Conservation (phyloP, 1,140 invertebrate genomes). For the Plodia interpunctella region DNA sequence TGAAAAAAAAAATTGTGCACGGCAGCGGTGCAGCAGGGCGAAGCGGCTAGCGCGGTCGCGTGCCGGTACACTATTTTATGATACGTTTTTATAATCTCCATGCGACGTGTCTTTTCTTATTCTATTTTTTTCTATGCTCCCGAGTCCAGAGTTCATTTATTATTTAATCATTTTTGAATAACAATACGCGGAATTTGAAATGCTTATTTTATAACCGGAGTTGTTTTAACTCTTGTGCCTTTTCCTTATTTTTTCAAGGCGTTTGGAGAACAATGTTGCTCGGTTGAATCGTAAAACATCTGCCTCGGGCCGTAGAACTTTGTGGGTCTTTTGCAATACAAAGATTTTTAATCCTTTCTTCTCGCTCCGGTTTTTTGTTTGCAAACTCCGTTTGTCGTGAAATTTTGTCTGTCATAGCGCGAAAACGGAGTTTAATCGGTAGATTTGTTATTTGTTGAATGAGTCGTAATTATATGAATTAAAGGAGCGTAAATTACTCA, state of each 20-base stretch:
- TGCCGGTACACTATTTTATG: conserved; percentile 45
- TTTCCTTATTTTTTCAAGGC: conserved; percentile 2
- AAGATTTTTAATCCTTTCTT: conserved; percentile 10
- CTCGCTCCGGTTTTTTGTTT: neutral
- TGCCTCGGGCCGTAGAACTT: conserved; percentile 3
- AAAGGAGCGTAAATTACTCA: no score
- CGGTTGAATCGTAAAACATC: conserved; percentile 9
- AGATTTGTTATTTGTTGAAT: no score
- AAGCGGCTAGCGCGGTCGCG: conserved; percentile 52
- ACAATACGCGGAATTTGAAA: conserved; percentile 14
- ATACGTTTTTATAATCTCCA: conserved; percentile 32
- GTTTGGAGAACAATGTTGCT: neutral
- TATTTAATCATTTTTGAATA: conserved; percentile 29
- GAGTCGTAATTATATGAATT: no score
- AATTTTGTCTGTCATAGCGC: conserved; percentile 6
- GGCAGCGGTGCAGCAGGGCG: conserved; percentile 30
- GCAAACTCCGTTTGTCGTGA: neutral
- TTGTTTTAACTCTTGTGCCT: conserved; percentile 14
- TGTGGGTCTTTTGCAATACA: conserved; percentile 3
- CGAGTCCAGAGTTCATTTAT: conserved; percentile 19
- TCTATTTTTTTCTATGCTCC: neutral
- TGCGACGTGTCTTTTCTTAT: conserved; percentile 23
- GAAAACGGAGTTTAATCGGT: no score
- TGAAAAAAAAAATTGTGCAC: conserved; percentile 53
- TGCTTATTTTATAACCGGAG: neutral